phyloP scores from a whole-genome alignment of 2,888 invertebrate genomes.

The Dichetophora obliterata region DNA sequence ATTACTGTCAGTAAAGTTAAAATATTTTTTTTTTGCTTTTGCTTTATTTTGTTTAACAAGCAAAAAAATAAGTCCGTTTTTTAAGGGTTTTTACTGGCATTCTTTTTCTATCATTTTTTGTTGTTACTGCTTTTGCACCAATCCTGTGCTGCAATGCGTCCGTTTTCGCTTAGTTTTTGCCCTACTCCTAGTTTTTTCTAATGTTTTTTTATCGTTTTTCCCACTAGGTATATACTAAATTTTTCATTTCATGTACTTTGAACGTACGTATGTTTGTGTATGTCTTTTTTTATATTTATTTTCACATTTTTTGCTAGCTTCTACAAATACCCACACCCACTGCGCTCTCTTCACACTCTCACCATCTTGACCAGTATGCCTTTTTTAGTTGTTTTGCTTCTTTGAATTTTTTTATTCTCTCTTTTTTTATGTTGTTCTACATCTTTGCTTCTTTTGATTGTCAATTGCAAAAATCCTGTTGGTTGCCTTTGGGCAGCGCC shows the following conservation, averaged over 20 bases:
- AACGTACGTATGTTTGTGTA: background rate
- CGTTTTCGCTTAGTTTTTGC: background rate
- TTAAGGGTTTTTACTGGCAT: no score
- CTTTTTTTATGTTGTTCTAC: background rate
- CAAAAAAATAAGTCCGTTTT: no score
- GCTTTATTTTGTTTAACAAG: no score
- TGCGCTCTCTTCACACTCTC: background rate
- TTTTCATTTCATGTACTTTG: background rate
- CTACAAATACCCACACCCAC: no score
- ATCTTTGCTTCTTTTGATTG: background rate
- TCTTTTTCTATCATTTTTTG: no score
- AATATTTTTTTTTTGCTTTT: no score
- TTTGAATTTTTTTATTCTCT: background rate
- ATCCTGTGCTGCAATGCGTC: no score
- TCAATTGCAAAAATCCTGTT: constrained; percentile 32
- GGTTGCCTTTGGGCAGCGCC: constrained; percentile 19
- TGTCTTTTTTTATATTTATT: background rate
- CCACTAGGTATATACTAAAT: no score
- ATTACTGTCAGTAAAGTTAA: no score
- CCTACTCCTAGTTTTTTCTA: background rate
- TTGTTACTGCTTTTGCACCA: no score
- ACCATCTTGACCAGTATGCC: background rate
- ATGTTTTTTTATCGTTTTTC: no score
- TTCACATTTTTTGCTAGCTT: background rate
- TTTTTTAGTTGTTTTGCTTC: background rate